A percentile compares a stretch with the other conserved stretches of the same genome.
phyloP scores from a whole-genome alignment of 2,797 vertebrate species.

The Pseudomugil tenellus region DNA sequence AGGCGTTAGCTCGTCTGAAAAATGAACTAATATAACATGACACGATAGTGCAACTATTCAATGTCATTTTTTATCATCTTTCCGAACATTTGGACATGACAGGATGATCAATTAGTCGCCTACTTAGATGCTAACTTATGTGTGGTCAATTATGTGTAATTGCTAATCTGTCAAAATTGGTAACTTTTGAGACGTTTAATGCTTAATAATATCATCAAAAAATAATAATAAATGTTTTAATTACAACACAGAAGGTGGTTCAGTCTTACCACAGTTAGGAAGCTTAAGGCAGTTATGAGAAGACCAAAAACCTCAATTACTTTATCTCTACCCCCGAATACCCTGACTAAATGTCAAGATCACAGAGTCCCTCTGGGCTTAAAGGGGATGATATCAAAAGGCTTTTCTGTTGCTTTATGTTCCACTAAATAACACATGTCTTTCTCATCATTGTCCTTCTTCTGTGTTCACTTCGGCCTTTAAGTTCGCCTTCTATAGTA shows the following conservation, averaged over 20 bases:
- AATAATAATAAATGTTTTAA: conserved; percentile 52
- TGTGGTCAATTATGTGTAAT: conserved; percentile 75
- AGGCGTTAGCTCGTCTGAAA: conserved; percentile 50
- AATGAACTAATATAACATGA: conserved; percentile 67
- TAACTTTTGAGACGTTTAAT: conserved; percentile 62
- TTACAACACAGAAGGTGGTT: conserved; percentile 47
- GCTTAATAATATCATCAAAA: conserved; percentile 57
- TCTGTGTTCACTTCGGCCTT: conserved; percentile 77
- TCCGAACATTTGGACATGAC: conserved; percentile 68
- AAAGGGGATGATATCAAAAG: conserved; percentile 84
- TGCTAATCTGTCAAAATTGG: conserved; percentile 65
- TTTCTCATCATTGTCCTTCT: conserved; percentile 77
- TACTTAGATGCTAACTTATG: conserved; percentile 71
- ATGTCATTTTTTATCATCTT: conserved; percentile 68
- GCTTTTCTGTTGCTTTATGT: conserved; percentile 80
- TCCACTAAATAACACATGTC: conserved; percentile 82
- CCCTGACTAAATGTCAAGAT: conserved; percentile 87
- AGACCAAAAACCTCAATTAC: conserved; percentile 76
- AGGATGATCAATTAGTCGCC: conserved; percentile 68
- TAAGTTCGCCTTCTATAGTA: conserved; percentile 68
- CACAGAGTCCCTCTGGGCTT: conserved; percentile 81
- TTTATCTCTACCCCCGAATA: conserved; percentile 81
- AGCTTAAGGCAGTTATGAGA: conserved; percentile 65
- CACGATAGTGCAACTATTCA: conserved; percentile 60
- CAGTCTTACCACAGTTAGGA: conserved; percentile 47